phyloP scores from a whole-genome alignment of 2,888 invertebrate genomes.

The Omphaloscelis lunosa region DNA sequence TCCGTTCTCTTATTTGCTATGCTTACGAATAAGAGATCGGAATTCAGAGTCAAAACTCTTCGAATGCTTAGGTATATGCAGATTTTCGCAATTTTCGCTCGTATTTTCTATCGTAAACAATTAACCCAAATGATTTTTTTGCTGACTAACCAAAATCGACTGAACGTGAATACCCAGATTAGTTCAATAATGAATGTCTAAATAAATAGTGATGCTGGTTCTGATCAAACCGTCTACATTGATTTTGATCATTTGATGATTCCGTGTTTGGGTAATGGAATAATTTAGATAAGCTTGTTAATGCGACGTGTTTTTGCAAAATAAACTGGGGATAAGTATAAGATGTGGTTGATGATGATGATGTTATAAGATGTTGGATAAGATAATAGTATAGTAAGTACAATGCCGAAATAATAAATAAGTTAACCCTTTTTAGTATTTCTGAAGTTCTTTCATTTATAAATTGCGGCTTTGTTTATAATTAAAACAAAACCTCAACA shows the following conservation, averaged over 20 bases:
- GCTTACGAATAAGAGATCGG: background rate
- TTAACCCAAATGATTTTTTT: background rate
- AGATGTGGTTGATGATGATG: background rate
- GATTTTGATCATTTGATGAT: background rate
- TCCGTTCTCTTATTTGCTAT: background rate
- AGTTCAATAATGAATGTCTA: background rate
- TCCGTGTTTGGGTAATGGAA: background rate
- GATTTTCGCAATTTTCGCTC: conserved; percentile 1
- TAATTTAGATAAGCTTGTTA: too few species aligned
- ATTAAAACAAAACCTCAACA: background rate
- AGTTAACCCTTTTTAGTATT: background rate
- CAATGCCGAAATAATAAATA: background rate
- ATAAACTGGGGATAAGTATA: background rate
- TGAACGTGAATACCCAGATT: background rate
- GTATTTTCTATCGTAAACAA: conserved; percentile 2
- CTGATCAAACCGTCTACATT: background rate
- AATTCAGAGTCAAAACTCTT: background rate
- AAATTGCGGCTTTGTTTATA: background rate
- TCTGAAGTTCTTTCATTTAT: background rate
- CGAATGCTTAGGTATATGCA: background rate
- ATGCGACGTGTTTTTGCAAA: background rate
- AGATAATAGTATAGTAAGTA: background rate
- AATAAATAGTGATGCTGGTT: background rate
- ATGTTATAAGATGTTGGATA: too few species aligned
- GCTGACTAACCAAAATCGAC: background rate